A percentile compares a stretch with the other conserved stretches of the same genome.
Conservation (phyloP, 2,888 invertebrate genomes). For the Cheilosia impressa region DNA sequence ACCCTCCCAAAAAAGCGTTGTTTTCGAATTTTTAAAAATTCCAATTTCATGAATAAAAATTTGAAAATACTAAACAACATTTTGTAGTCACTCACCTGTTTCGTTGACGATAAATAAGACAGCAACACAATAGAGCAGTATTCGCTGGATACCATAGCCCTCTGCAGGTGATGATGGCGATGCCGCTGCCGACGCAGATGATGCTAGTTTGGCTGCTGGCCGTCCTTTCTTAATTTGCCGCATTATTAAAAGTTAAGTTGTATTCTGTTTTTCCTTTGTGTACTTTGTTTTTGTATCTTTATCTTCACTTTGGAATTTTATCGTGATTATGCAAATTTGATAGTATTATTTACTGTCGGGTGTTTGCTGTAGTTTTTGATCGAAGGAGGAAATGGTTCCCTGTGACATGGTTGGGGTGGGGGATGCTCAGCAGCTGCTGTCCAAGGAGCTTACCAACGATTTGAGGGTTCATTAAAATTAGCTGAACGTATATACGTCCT, state of each 20-base stretch:
- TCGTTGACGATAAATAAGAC: conserved; percentile 28
- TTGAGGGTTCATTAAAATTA: conserved; percentile 25
- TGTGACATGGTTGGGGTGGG: conserved; percentile 12
- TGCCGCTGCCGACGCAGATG: background rate
- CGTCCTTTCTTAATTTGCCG: conserved; percentile 1
- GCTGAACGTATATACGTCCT: background rate
- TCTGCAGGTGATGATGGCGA: background rate
- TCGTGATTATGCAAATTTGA: conserved; percentile 23
- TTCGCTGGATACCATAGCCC: conserved; percentile 4
- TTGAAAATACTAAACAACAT: background rate
- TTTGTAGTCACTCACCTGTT: conserved; percentile 48
- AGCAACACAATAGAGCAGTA: conserved; percentile 30
- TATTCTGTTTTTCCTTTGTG: background rate
- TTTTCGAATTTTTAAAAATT: no score
- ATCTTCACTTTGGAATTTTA: background rate
- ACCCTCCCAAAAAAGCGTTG: background rate
- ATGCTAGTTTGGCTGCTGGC: background rate
- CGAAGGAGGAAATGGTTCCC: background rate
- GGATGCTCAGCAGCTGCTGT: conserved; percentile 1
- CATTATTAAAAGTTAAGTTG: conserved; percentile 18
- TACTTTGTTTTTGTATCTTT: background rate
- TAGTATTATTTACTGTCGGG: conserved; percentile 13
- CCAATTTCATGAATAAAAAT: background rate
- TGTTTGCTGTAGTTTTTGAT: conserved; percentile 9
- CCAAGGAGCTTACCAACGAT: conserved; percentile 12